A percentile compares a stretch with the other conserved stretches of the same genome.
Evolutionary conservation across 30 jellyfish, hydroid and myxozoan species (phyloP).

Genomic region (Hydractinia symbiolongicarpus): DNA sequence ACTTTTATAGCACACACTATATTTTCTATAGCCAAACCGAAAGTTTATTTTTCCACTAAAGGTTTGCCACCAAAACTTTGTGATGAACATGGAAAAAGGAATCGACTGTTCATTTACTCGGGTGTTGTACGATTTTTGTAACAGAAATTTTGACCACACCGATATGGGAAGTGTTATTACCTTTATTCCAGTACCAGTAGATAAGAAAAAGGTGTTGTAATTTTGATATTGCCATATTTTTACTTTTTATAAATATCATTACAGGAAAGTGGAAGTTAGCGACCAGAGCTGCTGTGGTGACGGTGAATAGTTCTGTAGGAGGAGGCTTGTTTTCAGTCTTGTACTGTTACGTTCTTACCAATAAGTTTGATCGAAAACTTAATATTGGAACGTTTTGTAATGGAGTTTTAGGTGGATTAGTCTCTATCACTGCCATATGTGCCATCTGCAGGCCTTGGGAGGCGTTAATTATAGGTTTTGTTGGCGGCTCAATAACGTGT

Average conservation of each 20-base stretch:
- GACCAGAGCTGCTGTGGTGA: conserved; percentile 33
- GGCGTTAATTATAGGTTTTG: conserved; percentile 23
- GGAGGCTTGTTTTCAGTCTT: conserved; percentile 18
- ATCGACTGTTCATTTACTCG: too few relatives aligned
- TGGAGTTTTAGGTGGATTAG: conserved; percentile 28
- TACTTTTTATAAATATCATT: background rate
- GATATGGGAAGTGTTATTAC: too few relatives aligned
- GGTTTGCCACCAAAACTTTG: too few relatives aligned
- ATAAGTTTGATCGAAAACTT: conserved; percentile 34
- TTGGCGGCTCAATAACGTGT: conserved; percentile 15
- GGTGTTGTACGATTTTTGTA: too few relatives aligned
- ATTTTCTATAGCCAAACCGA: too few relatives aligned
- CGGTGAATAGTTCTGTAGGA: conserved; percentile 30
- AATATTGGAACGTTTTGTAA: conserved; percentile 34
- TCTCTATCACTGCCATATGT: conserved; percentile 31
- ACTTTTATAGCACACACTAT: too few relatives aligned
- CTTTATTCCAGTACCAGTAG: too few relatives aligned
- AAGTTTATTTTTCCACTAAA: too few relatives aligned
- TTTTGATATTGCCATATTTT: background rate
- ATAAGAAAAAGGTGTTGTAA: too few relatives aligned
- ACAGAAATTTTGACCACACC: too few relatives aligned
- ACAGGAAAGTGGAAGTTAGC: conserved; percentile 41
- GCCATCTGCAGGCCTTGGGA: conserved; percentile 43
- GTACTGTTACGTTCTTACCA: conserved; percentile 1
- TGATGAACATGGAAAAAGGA: too few relatives aligned